Conservation (phyloP, 1,140 invertebrate genomes). For the Coelopa frigida region DNA sequence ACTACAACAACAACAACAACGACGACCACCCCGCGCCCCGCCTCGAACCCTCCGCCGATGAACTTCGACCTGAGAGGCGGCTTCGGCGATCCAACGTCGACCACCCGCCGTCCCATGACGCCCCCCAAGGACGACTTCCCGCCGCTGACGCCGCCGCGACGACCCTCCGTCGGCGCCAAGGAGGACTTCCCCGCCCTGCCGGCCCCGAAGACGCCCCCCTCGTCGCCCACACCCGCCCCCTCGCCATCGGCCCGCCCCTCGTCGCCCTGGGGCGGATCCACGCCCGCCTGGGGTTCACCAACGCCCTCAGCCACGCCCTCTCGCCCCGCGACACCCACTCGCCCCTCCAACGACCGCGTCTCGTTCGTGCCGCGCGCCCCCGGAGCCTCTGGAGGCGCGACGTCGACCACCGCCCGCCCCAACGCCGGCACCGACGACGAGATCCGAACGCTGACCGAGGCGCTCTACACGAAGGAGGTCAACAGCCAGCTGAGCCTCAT, state of each 20-base stretch:
- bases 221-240: conserved; percentile 16
- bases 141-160: conserved; percentile 24
- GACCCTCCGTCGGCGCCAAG: conserved; percentile 22
- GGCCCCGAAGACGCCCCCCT: conserved; percentile 17
- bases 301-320: conserved; percentile 5
- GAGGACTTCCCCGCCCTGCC: conserved; percentile 34
- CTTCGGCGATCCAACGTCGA: conserved; percentile 20
- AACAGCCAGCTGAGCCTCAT: conserved; percentile 62
- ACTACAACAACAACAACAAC: conserved; percentile 22
- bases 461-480: conserved; percentile 60
- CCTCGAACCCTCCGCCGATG: conserved; percentile 5
- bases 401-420: conserved; percentile 26
- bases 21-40: conserved; percentile 14
- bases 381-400: neutral
- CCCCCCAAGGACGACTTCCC: conserved; percentile 34
- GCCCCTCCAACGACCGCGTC: conserved; percentile 14
- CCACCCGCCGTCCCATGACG: conserved; percentile 25
- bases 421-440: conserved; percentile 35
- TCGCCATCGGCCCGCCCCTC: conserved; percentile 28
- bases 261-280: conserved; percentile 13
- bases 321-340: conserved; percentile 7
- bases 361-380: conserved; percentile 25
- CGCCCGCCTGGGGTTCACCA: conserved; percentile 5
- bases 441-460: conserved; percentile 56
- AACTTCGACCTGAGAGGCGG: conserved; percentile 20